These are phyloP conservation scores for Spatula versicolor DNA, from an alignment of 2,797 vertebrate genomes.

Conservation along the genomic window DNA sequence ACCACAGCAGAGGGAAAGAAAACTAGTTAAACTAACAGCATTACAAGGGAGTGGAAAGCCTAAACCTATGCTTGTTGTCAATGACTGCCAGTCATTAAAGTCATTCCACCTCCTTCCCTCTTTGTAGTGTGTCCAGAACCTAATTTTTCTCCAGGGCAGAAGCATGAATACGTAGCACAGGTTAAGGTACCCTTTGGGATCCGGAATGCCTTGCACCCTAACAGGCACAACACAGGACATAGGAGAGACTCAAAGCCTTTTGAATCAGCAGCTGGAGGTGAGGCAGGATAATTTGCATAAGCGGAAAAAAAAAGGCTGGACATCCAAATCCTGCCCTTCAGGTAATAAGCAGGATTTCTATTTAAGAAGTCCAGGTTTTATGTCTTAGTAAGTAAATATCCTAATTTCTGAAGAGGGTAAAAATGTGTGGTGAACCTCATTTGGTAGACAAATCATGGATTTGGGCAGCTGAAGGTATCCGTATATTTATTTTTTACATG, in stretches of 20 bases:
- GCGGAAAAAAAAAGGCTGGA: background rate
- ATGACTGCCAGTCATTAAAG: background rate
- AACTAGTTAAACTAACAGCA: background rate
- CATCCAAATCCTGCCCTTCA: background rate
- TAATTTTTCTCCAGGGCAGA: background rate
- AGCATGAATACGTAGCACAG: background rate
- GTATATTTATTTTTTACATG: background rate
- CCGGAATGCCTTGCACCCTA: background rate
- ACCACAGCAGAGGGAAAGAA: background rate
- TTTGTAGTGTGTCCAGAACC: background rate
- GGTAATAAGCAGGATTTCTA: background rate
- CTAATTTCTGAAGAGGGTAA: background rate
- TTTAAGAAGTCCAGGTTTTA: background rate
- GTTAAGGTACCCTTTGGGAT: too few relatives aligned
- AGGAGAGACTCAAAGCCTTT: background rate
- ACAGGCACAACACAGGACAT: background rate
- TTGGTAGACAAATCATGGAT: background rate
- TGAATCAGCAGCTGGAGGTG: background rate
- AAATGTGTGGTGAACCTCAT: background rate
- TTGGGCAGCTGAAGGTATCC: background rate
- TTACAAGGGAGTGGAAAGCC: background rate
- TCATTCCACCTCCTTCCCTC: background rate
- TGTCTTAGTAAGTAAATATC: background rate
- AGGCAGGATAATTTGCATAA: background rate
- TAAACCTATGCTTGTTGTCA: background rate